Percentiles rank a stretch among this genome's conserved stretches.
Evolutionary conservation across 2,797 vertebrate genomes (phyloP).

Genomic region (Pelochelys cantorii): DNA sequence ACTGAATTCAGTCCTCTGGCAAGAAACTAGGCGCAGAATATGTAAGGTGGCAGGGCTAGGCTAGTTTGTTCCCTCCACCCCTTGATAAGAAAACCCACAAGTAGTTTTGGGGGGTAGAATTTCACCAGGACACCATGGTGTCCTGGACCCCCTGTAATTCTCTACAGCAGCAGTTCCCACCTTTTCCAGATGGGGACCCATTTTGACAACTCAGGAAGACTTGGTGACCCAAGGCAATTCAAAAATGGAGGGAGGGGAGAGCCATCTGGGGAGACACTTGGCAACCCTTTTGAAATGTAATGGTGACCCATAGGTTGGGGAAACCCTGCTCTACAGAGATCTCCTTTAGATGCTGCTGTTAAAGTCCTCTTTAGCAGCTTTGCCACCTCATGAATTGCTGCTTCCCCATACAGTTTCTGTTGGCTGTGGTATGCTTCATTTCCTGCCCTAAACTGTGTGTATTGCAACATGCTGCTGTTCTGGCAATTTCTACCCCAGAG

Average conservation of each 20-base stretch:
- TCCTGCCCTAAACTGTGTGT: not conserved
- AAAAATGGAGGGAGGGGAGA: too few relatives aligned
- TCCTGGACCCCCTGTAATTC: not conserved
- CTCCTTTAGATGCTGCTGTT: not conserved
- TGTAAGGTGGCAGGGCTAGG: fast-evolving
- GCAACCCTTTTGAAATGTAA: too few relatives aligned
- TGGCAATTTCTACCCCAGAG: not conserved
- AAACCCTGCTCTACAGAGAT: not conserved
- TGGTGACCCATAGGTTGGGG: too few relatives aligned
- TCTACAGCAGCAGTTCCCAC: too few relatives aligned
- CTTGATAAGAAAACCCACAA: too few relatives aligned
- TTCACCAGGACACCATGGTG: not conserved
- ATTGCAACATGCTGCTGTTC: not conserved
- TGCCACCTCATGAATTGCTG: not conserved
- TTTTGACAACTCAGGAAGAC: too few relatives aligned
- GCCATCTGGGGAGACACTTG: too few relatives aligned
- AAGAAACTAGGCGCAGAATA: not conserved
- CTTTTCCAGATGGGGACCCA: too few relatives aligned
- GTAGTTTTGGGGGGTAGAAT: not conserved
- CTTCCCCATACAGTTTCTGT: fast-evolving
- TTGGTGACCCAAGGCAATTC: too few relatives aligned
- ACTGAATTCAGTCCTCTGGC: fast-evolving
- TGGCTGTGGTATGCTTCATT: not conserved
- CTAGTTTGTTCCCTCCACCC: not conserved
- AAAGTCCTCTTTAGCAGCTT: not conserved